phyloP scores from a whole-genome alignment of 2,888 invertebrate species.

The Rhagophthalmus giganteus region DNA sequence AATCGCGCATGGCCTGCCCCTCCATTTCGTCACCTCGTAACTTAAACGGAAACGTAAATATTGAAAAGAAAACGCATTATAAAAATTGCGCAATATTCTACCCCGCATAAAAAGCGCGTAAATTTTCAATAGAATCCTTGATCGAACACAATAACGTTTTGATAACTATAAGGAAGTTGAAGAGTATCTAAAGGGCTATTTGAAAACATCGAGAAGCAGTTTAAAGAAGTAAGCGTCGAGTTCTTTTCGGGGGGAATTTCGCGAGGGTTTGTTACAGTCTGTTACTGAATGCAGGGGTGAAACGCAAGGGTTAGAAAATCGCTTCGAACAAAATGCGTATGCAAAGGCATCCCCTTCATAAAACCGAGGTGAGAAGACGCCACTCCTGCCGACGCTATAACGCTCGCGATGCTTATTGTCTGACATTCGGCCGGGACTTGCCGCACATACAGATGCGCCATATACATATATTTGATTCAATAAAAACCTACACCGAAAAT shows the following conservation, averaged over 20 bases:
- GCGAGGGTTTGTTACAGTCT: constrained; percentile 18
- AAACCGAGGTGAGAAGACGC: constrained; percentile 23
- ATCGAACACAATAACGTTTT: constrained; percentile 25
- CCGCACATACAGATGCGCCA: constrained; percentile 18
- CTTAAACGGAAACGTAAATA: no score
- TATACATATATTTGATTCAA: constrained; percentile 12
- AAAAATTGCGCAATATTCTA: no score
- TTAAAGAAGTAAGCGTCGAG: constrained; percentile 15
- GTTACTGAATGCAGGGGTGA: constrained; percentile 15
- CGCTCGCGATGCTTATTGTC: no score
- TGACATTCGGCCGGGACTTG: constrained; percentile 20
- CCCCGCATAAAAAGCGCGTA: no score
- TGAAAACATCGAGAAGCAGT: constrained; percentile 24
- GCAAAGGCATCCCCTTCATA: constrained; percentile 21
- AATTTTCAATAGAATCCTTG: constrained; percentile 18
- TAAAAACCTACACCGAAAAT: no score
- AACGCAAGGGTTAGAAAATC: constrained; percentile 20
- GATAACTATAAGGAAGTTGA: constrained; percentile 19
- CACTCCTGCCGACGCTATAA: constrained; percentile 19
- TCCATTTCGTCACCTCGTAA: no score
- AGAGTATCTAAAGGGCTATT: constrained; percentile 23
- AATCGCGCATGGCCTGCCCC: no score
- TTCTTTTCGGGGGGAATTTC: constrained; percentile 12
- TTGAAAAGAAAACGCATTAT: no score
- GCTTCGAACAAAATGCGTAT: constrained; percentile 22